Evolutionary conservation across 2,797 vertebrate species (phyloP).

Genomic region (Pangasius mekongensis): DNA sequence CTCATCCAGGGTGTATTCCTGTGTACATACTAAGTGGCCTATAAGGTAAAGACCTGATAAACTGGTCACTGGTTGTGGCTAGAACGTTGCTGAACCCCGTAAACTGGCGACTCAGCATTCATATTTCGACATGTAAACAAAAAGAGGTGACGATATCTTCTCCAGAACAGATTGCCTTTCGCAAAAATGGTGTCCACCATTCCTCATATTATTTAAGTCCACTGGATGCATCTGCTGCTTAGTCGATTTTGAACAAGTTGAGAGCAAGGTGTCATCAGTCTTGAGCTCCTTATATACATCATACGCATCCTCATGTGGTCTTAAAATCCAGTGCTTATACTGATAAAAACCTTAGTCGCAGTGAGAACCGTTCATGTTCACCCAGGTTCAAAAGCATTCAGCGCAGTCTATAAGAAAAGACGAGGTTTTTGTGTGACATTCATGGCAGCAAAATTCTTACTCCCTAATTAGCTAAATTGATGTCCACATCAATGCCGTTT

Average conservation of each 20-base stretch:
- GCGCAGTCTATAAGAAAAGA: neutral
- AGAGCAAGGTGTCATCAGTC: neutral
- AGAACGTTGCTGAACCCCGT: neutral
- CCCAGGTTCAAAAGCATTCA: neutral
- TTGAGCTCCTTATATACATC: constrained; percentile 24
- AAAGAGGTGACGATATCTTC: constrained; percentile 49
- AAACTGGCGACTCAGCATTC: constrained; percentile 27
- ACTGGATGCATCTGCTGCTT: constrained; percentile 28
- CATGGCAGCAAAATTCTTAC: constrained; percentile 14
- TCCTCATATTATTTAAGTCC: constrained; percentile 11
- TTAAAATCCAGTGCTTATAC: constrained; percentile 57
- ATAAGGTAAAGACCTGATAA: constrained; percentile 2
- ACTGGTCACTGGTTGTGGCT: neutral
- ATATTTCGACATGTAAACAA: constrained; percentile 67
- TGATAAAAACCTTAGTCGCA: constrained; percentile 25
- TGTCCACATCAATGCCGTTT: neutral
- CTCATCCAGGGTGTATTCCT: neutral
- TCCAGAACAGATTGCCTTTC: constrained; percentile 78
- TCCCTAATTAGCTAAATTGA: constrained; percentile 36
- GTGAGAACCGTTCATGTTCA: constrained; percentile 9
- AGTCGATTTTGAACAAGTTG: neutral
- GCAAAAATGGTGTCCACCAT: constrained; percentile 66
- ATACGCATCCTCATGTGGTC: constrained; percentile 47
- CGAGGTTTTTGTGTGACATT: constrained; percentile 11
- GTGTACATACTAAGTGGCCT: neutral